phyloP scores from a whole-genome alignment of 2,797 vertebrate genomes.

The Sebastes nivosus region DNA sequence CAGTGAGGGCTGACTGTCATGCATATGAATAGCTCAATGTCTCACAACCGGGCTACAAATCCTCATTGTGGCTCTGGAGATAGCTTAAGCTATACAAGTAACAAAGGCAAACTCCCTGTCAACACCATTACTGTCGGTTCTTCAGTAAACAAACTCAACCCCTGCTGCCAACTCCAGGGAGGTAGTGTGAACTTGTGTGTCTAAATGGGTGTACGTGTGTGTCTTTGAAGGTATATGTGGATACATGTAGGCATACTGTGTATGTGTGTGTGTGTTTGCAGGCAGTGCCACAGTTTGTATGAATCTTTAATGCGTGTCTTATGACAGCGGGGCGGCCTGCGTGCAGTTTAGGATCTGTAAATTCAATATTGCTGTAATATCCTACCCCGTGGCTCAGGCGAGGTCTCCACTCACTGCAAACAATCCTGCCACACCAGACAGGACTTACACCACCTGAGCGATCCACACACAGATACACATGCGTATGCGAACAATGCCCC shows the following conservation, averaged over 20 bases:
- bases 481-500: slow-evolving; percentile 23
- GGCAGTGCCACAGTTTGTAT: slow-evolving; percentile 31
- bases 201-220: background rate
- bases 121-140: slow-evolving; percentile 49
- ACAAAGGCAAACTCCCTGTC: slow-evolving; percentile 52
- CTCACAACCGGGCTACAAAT: slow-evolving; percentile 68
- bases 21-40: slow-evolving; percentile 77
- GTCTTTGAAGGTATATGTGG: background rate
- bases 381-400: slow-evolving; percentile 28
- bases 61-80: slow-evolving; percentile 59
- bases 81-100: slow-evolving; percentile 56
- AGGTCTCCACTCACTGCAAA: slow-evolving; percentile 15
- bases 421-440: slow-evolving; percentile 13
- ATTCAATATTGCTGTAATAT: slow-evolving; percentile 61
- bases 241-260: background rate
- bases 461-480: slow-evolving; percentile 4
- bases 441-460: background rate
- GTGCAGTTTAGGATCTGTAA: slow-evolving; percentile 37
- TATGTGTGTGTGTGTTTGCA: slow-evolving; percentile 18
- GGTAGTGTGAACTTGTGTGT: background rate
- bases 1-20: slow-evolving; percentile 68
- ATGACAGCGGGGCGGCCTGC: slow-evolving; percentile 33
- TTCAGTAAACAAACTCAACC: slow-evolving; percentile 36
- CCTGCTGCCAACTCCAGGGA: background rate
- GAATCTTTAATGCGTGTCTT: slow-evolving; percentile 67